Conservation (phyloP, 1,140 invertebrate genomes). For the Camponotus floridanus region DNA sequence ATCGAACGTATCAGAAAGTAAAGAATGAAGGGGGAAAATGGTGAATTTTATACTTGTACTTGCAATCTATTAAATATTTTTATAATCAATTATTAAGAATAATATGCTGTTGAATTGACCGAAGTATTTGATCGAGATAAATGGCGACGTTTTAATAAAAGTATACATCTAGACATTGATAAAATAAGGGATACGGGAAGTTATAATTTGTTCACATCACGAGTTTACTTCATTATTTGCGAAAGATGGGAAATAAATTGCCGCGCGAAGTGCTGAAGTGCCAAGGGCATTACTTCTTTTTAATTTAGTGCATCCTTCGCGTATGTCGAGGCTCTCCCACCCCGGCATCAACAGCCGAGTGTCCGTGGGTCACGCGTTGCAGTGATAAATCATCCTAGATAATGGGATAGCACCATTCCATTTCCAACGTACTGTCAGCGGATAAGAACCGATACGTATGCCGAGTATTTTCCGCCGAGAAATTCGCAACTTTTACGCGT, state of each 20-base stretch:
- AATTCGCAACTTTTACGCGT: slow-evolving; percentile 54
- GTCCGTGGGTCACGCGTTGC: slow-evolving; percentile 55
- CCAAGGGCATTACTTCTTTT: slow-evolving; percentile 62
- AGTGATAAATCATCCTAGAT: slow-evolving; percentile 68
- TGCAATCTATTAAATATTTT: slow-evolving; percentile 19
- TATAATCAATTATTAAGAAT: slow-evolving; percentile 17
- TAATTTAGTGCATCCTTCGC: slow-evolving; percentile 56
- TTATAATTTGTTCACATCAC: slow-evolving; percentile 59
- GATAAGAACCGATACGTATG: slow-evolving; percentile 51
- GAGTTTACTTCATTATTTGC: slow-evolving; percentile 59
- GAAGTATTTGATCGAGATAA: slow-evolving; percentile 16
- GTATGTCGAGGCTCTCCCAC: slow-evolving; percentile 54
- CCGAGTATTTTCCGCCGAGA: slow-evolving; percentile 52
- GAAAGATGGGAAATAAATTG: slow-evolving; percentile 64
- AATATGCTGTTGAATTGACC: background rate
- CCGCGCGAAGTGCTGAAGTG: slow-evolving; percentile 48
- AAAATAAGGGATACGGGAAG: slow-evolving; percentile 37
- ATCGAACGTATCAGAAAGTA: background rate
- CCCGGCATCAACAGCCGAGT: slow-evolving; percentile 34
- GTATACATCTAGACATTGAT: slow-evolving; percentile 48
- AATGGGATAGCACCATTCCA: slow-evolving; percentile 62
- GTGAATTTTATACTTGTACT: background rate
- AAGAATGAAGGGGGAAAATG: background rate
- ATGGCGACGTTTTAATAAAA: slow-evolving; percentile 28
- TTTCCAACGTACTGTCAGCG: slow-evolving; percentile 57